Percentiles rank a stretch among this genome's conserved stretches.
These are phyloP conservation scores for Nycticebus coucang DNA, from an alignment of 2,113 vertebrate genomes.

Conservation along the genomic window DNA sequence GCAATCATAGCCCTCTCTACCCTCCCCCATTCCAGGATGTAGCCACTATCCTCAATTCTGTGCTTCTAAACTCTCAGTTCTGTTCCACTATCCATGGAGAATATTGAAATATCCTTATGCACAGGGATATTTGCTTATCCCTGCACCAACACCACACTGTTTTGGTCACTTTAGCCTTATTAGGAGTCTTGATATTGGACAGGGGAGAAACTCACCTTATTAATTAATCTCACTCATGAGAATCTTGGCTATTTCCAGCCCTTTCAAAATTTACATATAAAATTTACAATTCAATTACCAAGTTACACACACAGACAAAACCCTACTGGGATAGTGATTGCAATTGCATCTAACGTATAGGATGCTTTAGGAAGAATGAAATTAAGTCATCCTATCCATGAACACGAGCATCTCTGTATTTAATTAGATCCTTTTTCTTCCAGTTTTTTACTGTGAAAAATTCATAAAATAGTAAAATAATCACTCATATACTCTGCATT, in stretches of 20 bases:
- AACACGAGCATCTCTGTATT: neutral
- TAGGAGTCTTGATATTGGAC: neutral
- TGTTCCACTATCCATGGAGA: too few relatives aligned
- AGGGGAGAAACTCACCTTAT: neutral
- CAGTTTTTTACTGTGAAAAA: neutral
- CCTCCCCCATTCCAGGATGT: too few relatives aligned
- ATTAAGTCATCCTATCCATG: neutral
- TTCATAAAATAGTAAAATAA: neutral
- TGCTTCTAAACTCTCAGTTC: neutral
- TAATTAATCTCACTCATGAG: neutral
- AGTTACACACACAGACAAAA: neutral
- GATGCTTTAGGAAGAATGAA: neutral
- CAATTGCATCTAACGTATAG: too few relatives aligned
- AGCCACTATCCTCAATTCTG: neutral
- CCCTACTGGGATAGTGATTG: neutral
- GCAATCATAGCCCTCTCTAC: neutral
- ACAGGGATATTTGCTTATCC: neutral
- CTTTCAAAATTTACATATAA: neutral
- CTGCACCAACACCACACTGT: neutral
- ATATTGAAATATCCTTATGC: too few relatives aligned
- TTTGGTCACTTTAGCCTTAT: neutral
- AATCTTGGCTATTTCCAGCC: neutral
- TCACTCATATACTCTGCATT: neutral
- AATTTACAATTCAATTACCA: neutral
- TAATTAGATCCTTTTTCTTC: neutral